Conservation (phyloP, 2,888 invertebrate species). For the Cyrtodaria siliqua region DNA sequence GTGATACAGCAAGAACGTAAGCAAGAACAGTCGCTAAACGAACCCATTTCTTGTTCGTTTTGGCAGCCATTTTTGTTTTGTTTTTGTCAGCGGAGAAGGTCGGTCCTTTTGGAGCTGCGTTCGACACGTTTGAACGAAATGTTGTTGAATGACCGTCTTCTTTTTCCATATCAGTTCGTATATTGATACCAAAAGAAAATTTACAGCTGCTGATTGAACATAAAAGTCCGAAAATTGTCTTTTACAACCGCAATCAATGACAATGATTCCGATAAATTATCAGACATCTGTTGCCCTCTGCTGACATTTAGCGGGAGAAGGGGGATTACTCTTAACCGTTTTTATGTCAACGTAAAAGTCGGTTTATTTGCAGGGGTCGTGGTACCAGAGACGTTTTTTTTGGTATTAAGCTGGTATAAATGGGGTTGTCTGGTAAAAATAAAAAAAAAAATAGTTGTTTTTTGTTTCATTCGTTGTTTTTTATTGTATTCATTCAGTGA, state of each 20-base stretch:
- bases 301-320: constrained; percentile 56
- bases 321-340: constrained; percentile 51
- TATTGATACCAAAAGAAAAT: not conserved
- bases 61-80: constrained; percentile 84
- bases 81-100: constrained; percentile 78
- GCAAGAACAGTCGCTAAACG: constrained; percentile 96
- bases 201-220: too few relatives aligned
- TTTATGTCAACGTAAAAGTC: too few relatives aligned
- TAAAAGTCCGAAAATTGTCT: too few relatives aligned
- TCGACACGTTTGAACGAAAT: constrained; percentile 70
- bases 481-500: too few relatives aligned
- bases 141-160: constrained; percentile 72
- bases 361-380: too few relatives aligned
- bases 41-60: constrained; percentile 91
- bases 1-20: constrained; percentile 96
- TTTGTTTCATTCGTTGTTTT: too few relatives aligned
- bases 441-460: too few relatives aligned
- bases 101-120: constrained; percentile 68
- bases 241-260: too few relatives aligned
- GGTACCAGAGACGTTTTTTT: too few relatives aligned
- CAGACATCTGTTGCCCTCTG: constrained; percentile 46
- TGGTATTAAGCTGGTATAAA: too few relatives aligned
- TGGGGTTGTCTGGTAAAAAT: too few relatives aligned
- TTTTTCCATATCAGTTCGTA: constrained; percentile 70
- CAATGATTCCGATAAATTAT: constrained; percentile 10